Conservation (phyloP, 2,888 invertebrate genomes). For the Luperina testacea region DNA sequence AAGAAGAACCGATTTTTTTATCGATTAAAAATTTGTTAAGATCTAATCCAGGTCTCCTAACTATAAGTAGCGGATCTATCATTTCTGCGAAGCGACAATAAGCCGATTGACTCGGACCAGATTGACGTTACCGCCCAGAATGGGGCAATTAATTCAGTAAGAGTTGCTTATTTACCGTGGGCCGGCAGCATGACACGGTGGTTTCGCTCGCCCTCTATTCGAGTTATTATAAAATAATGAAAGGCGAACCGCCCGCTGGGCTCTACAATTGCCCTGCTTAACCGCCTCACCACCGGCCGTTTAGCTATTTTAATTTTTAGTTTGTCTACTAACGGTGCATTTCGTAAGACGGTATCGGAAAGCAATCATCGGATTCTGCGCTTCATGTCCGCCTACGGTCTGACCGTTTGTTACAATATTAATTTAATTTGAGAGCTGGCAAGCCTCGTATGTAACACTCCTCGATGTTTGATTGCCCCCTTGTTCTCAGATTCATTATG, state of each 20-base stretch:
- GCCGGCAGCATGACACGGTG: slow-evolving; percentile 84
- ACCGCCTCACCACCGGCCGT: slow-evolving; percentile 86
- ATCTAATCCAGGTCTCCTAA: slow-evolving; percentile 17
- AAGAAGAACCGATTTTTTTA: neutral
- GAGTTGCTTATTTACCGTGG: slow-evolving; percentile 82
- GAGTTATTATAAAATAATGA: slow-evolving; percentile 90
- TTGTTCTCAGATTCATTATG: slow-evolving; percentile 74
- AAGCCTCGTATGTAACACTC: slow-evolving; percentile 65
- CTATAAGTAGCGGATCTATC: slow-evolving; percentile 48
- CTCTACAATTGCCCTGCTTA: slow-evolving; percentile 89
- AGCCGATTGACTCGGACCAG: slow-evolving; percentile 69
- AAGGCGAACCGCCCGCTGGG: slow-evolving; percentile 88
- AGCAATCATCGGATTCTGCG: slow-evolving; percentile 74
- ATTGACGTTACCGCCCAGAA: slow-evolving; percentile 87
- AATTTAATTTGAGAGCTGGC: slow-evolving; percentile 70
- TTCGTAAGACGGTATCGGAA: slow-evolving; percentile 83
- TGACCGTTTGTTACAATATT: slow-evolving; percentile 71
- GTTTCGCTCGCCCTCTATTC: slow-evolving; percentile 84
- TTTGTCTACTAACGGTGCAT: slow-evolving; percentile 88
- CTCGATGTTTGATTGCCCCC: slow-evolving; percentile 74
- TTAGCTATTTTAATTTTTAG: slow-evolving; percentile 90
- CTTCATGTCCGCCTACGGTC: slow-evolving; percentile 77
- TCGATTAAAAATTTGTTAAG: neutral
- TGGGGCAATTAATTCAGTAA: slow-evolving; percentile 88
- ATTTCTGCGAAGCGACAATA: slow-evolving; percentile 76